A percentile compares a stretch with the other conserved stretches of the same genome.
Evolutionary conservation across 37 sponge, comb jelly and placozoan species (phyloP).

Genomic region (Dysidea cf. avara): DNA sequence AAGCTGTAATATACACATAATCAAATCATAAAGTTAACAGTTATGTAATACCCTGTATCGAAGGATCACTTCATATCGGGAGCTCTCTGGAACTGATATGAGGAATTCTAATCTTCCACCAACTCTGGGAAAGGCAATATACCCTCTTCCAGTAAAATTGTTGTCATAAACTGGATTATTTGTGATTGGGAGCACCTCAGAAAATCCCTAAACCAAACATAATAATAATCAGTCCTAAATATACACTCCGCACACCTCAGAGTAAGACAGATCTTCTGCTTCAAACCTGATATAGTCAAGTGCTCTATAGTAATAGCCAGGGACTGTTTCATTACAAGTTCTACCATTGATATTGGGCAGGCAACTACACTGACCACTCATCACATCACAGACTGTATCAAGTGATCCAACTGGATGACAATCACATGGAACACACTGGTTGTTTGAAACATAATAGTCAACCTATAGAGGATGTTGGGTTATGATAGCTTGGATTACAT

Average conservation of each 20-base stretch:
- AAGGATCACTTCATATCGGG: constrained; percentile 51
- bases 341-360: constrained; percentile 42
- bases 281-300: constrained; percentile 45
- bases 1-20: no score
- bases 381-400: constrained; percentile 38
- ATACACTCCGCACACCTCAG: not conserved
- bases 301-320: constrained; percentile 25
- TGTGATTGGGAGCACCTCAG: not conserved
- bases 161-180: no score
- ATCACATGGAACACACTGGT: constrained; percentile 29
- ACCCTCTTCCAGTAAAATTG: constrained; percentile 52
- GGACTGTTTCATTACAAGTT: constrained; percentile 45
- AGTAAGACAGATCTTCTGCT: no score
- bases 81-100: constrained; percentile 15
- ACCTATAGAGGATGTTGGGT: constrained; percentile 16
- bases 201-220: not conserved
- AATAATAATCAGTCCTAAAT: not conserved
- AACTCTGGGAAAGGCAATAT: not conserved
- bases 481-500: not conserved
- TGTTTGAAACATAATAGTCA: constrained; percentile 13
- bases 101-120: constrained; percentile 14
- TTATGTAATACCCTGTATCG: constrained; percentile 30
- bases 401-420: constrained; percentile 39
- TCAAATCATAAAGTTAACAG: no score
- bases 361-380: constrained; percentile 68